These are phyloP conservation scores for Eucidaris tribuloides DNA, from an alignment of 35 echinoderm and acorn worm species.

Conservation along the genomic window DNA sequence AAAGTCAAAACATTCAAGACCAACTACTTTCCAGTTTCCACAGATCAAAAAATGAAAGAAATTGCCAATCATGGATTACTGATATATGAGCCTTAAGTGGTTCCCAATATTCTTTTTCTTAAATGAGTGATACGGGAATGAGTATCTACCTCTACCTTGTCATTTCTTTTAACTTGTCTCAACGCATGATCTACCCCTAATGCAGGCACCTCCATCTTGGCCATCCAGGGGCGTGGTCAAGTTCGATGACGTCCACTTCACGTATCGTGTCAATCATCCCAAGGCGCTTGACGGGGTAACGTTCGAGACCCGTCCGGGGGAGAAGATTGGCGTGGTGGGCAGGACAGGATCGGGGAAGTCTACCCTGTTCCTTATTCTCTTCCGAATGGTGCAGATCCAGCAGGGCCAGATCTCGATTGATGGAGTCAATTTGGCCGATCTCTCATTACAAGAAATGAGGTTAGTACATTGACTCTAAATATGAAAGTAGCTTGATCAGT, in stretches of 20 bases:
- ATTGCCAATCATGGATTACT: too few species aligned
- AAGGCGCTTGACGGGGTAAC: conserved; percentile 50
- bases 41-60: too few species aligned
- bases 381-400: conserved; percentile 57
- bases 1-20: too few species aligned
- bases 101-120: background rate
- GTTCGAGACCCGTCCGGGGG: conserved; percentile 44
- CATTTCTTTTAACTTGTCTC: background rate
- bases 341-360: conserved; percentile 72
- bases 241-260: conserved; percentile 30
- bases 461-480: background rate
- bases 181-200: background rate
- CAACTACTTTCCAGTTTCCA: too few species aligned
- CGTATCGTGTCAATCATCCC: conserved; percentile 41
- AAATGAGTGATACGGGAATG: background rate
- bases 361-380: conserved; percentile 41
- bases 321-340: conserved; percentile 70
- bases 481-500: background rate
- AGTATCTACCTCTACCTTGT: background rate
- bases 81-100: background rate
- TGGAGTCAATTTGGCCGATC: conserved; percentile 31
- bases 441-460: conserved; percentile 41
- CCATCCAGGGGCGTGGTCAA: conserved; percentile 11
- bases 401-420: conserved; percentile 37
- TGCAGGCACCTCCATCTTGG: conserved; percentile 32